These are phyloP conservation scores for Calypte anna DNA, from an alignment of 2,113 vertebrate species.

Conservation along the genomic window DNA sequence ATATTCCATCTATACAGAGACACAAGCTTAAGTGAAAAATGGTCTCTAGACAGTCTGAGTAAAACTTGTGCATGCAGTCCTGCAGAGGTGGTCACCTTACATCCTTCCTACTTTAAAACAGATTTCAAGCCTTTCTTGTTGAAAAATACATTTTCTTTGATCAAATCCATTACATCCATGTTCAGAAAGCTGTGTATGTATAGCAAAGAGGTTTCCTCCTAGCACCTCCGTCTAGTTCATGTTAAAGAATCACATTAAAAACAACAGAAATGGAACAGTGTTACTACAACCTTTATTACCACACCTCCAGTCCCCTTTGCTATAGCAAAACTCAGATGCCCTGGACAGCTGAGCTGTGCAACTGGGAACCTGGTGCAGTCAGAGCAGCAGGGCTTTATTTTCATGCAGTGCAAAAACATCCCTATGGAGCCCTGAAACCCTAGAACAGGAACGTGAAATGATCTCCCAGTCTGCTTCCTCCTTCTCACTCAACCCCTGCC, in stretches of 20 bases:
- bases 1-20: neutral
- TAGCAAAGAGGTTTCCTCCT: neutral
- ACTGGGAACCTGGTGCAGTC: neutral
- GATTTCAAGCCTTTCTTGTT: neutral
- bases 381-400: neutral
- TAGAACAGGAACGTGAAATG: neutral
- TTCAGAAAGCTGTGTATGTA: neutral
- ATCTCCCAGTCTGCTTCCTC: neutral
- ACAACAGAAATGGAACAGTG: neutral
- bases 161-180: neutral
- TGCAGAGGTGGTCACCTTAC: neutral
- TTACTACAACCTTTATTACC: neutral
- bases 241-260: neutral
- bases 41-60: neutral
- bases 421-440: neutral
- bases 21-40: neutral
- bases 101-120: neutral
- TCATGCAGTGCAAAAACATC: neutral
- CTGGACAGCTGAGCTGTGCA: rapidly evolving
- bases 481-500: neutral
- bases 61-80: neutral
- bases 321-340: neutral
- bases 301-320: neutral
- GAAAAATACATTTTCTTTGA: neutral
- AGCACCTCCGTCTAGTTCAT: neutral